phyloP scores from a whole-genome alignment of 2,797 vertebrate species.

The Choloepus didactylus region DNA sequence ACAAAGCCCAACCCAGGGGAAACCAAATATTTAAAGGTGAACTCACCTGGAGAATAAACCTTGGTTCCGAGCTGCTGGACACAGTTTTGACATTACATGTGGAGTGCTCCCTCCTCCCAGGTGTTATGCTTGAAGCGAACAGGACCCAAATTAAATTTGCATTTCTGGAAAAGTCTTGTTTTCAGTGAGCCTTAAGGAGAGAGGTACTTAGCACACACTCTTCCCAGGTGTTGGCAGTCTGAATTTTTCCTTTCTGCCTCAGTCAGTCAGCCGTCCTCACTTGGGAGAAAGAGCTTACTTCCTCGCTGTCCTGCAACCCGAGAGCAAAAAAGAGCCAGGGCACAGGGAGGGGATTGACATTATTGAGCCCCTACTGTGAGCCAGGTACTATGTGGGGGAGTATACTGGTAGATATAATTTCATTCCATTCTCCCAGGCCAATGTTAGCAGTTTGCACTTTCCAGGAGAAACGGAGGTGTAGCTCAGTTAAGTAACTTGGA shows the following conservation, averaged over 20 bases:
- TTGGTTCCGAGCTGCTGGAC: not conserved
- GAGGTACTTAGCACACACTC: not conserved
- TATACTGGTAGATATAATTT: not conserved
- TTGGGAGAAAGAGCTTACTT: too few species aligned
- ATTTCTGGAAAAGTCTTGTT: not conserved
- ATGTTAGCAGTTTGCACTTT: not conserved
- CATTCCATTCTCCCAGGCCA: not conserved
- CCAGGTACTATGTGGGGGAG: not conserved
- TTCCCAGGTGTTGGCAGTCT: not conserved
- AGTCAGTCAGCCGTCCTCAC: rapidly evolving
- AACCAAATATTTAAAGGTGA: constrained; percentile 71
- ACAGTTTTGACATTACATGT: not conserved
- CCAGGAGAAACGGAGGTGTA: not conserved
- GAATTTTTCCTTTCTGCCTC: not conserved
- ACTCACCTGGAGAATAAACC: constrained; percentile 47
- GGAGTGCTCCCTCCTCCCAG: not conserved
- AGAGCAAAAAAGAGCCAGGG: not conserved
- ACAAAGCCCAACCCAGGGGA: constrained; percentile 39
- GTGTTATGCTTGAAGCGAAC: not conserved
- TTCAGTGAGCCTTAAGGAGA: not conserved
- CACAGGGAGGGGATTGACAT: not conserved
- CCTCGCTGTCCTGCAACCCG: not conserved
- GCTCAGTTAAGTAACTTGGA: not conserved
- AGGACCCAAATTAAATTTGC: not conserved
- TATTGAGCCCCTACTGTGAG: not conserved